Base-by-base conservation (phyloP, 2,888 invertebrate genomes). In the Minunthozetes semirufus region DNA sequence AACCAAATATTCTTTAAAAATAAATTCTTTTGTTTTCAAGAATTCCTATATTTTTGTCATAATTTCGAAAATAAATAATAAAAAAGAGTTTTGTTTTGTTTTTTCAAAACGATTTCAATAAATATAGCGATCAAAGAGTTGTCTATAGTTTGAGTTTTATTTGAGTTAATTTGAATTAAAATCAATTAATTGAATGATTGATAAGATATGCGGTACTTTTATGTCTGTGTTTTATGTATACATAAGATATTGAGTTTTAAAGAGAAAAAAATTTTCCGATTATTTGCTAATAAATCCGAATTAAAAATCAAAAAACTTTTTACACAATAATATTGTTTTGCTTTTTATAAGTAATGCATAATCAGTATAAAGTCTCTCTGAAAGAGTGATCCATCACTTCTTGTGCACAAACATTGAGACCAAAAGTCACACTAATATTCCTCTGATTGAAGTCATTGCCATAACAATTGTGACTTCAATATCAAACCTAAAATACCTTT, bases 381-480 rank as follows among this genome's bases (percentile, higher is more conserved):
- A 42, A 11, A 42, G 11, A 42, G 42, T 42, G 42, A 42, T 42
- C 42, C 42, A 1, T 42, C 42, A 42, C 42, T 13, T 42, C 42
- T 42, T 42, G 59, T 59, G 59, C 59, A 59, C 25, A 59, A 27
- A 27, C 29, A 59, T 27, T 56, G 56, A 59, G 59, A 42, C 42
- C 42, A 59, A 59, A 59, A 59, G n/a, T 59, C 59, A 59, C 29
- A 59, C 59, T 22, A 59, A 22, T 56, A 56, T 59, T 59, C 59
- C 27, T 59, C 59, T 17, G 56, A 56, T 42, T 8, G 42, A 42
- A 42, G 42, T 42, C 42, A 42, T 42, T 42, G 42, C 42, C 5
- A 33, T n/a, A 42, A 42, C 42, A 42, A 42, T 9, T 42, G 11
- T 13, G 42, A 42, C 42, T 42, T 42, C 42, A 42, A 42, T 42